These are phyloP conservation scores for Apamea crenata DNA, from an alignment of 2,888 invertebrate genomes.

Conservation along the genomic window DNA sequence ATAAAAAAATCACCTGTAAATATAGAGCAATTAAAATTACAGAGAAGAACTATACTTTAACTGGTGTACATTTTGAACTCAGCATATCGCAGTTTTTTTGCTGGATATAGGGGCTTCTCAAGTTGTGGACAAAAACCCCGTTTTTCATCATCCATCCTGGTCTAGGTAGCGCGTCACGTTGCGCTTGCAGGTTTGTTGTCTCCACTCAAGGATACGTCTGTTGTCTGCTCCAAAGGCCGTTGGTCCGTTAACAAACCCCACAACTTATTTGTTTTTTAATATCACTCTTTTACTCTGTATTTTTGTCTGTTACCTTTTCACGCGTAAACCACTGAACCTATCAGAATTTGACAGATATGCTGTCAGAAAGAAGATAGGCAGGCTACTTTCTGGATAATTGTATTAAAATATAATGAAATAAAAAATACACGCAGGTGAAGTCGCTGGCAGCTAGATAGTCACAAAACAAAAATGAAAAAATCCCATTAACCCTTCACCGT, in stretches of 20 bases:
- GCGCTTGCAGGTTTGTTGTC: background rate
- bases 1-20: conserved; percentile 37
- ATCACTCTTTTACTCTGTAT: too few species aligned
- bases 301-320: too few species aligned
- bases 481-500: background rate
- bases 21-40: background rate
- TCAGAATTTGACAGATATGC: too few species aligned
- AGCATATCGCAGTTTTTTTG: background rate
- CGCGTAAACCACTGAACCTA: too few species aligned
- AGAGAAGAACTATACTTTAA: background rate
- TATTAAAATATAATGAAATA: background rate
- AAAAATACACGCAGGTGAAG: background rate
- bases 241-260: background rate
- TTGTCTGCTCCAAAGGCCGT: background rate
- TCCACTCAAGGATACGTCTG: background rate
- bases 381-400: background rate
- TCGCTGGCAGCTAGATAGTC: background rate
- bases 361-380: too few species aligned
- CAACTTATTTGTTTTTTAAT: background rate
- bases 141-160: background rate
- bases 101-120: background rate
- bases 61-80: background rate
- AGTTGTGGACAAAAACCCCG: background rate
- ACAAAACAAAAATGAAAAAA: background rate
- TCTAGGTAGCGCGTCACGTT: too few species aligned